Evolutionary conservation across 1,140 invertebrate genomes (phyloP), one percentile per base, ranked within the genome.

Genomic region (Liolophura sinensis): DNA sequence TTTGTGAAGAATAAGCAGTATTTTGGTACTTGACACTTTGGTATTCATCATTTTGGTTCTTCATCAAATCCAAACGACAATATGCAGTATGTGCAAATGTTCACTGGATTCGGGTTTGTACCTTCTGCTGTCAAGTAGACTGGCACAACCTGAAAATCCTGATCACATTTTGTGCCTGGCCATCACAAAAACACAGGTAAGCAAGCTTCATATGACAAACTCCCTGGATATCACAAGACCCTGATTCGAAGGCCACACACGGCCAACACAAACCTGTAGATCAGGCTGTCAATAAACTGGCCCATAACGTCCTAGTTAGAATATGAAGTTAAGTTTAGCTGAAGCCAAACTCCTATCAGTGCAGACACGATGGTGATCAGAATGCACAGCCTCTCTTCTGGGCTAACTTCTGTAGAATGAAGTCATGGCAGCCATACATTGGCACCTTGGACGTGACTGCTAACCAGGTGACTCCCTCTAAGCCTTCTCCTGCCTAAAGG

Each of bases 341-440:
- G 48, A 15, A 40, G 59, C 6, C 60, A 46, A 46, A 56, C 48
- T 6, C 60, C 31, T 46, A 58, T 61, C 47, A 67, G 27, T 22
- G 61, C 22, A 24, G 47, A 31, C 47, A 60, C 59, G 15, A 22
- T 20, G 48, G 50, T 75, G 63, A 80, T 63, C 78, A 80, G 20
- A 68, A 67, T n/a, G 78, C 78, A 46, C 70, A 63, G 5, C 73
- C 68, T 55, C 64, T 73, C n/a, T 76, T 70, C 1, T 74, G 75
- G 0, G 72, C 72, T 25, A 73, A 63, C 64, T 78, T 75, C 31
- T 40, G 31, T 9, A 79, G 64, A 51, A 77, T 73, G 64, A 68
- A 72, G 18, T 69, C 55, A 59, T 81, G 77, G 14, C 70, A 64
- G 6, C 73, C 75, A 54, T 81, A 77, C 31, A 79, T 55, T 12